phyloP scores from a whole-genome alignment of 2,113 vertebrate species.

The Engraulis encrasicolus region DNA sequence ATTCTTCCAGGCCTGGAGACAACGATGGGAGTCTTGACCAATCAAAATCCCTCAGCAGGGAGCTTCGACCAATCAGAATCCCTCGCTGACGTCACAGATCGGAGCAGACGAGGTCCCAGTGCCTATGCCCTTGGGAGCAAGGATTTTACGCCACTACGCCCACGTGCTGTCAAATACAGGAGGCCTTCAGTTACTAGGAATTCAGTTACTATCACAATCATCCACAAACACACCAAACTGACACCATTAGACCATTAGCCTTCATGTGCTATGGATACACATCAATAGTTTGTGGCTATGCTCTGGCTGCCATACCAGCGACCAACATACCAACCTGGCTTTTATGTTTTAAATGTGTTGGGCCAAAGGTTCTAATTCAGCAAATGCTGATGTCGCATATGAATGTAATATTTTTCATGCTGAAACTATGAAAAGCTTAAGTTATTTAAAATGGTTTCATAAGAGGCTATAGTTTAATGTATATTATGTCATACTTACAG shows the following conservation, averaged over 20 bases:
- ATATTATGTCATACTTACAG: constrained; percentile 15
- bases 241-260: too few relatives aligned
- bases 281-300: not conserved
- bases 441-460: too few relatives aligned
- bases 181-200: not conserved
- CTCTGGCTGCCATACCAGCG: too few relatives aligned
- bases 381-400: too few relatives aligned
- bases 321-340: too few relatives aligned
- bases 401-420: too few relatives aligned
- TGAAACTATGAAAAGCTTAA: too few relatives aligned
- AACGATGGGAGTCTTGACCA: not conserved
- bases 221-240: too few relatives aligned
- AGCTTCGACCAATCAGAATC: constrained; percentile 18
- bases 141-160: constrained; percentile 30
- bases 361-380: too few relatives aligned
- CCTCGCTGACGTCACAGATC: not conserved
- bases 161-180: not conserved
- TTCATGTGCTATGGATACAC: constrained; percentile 21
- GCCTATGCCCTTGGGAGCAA: constrained; percentile 40
- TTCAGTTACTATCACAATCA: too few relatives aligned
- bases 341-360: too few relatives aligned
- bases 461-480: too few relatives aligned
- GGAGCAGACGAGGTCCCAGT: constrained; percentile 28
- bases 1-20: constrained; percentile 2
- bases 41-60: not conserved